Evolutionary conservation across 2,113 vertebrate species (phyloP).

Genomic region (Miniopterus natalensis): DNA sequence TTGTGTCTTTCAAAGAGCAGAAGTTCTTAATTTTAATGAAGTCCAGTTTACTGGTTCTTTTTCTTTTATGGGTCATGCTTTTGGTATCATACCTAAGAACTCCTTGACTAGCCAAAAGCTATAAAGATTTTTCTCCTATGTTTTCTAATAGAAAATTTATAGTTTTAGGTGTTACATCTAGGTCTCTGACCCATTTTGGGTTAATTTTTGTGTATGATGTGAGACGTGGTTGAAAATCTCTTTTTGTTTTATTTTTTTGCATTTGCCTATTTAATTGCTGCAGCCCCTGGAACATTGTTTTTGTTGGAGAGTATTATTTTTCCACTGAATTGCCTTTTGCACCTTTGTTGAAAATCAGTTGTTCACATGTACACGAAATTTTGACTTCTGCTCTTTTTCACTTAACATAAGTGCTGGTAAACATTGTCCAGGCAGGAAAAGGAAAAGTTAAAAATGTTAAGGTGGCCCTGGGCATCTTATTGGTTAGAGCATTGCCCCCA

Average conservation of each 20-base stretch:
- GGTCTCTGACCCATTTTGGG: neutral
- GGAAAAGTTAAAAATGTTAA: neutral
- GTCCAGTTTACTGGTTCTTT: neutral
- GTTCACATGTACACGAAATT: neutral
- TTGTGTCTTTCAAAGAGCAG: neutral
- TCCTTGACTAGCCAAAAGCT: neutral
- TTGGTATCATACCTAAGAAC: neutral
- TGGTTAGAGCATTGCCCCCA: too few species aligned
- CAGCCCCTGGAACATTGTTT: neutral
- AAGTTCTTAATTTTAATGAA: slow-evolving; percentile 8
- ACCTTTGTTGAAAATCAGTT: neutral
- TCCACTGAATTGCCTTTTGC: neutral
- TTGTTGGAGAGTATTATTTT: neutral
- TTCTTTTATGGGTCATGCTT: neutral
- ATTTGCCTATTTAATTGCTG: neutral
- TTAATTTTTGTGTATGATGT: neutral
- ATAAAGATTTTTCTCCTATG: neutral
- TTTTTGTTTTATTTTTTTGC: neutral
- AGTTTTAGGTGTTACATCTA: neutral
- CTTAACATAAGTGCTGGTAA: neutral
- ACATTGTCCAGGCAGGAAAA: neutral
- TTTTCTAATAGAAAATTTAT: neutral
- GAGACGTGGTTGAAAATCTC: neutral
- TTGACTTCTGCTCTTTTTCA: neutral
- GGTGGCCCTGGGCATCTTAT: neutral